Base-by-base conservation (phyloP, 2,797 vertebrate species). In the Phalanger gymnotis region DNA sequence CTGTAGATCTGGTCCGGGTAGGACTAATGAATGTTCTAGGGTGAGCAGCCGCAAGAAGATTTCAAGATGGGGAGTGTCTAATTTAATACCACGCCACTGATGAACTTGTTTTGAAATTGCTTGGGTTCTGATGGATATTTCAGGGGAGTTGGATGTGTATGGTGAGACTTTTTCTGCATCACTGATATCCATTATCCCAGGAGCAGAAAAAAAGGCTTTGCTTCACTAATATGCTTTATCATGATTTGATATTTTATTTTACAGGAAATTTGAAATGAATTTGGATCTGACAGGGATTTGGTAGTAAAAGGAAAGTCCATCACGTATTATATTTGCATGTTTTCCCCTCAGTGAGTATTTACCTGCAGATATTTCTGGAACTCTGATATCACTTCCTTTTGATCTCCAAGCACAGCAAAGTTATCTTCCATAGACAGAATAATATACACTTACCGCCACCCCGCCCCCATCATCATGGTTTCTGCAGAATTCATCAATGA, bases 311-410 rank as follows among this genome's bases (percentile, higher is more conserved):
- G 16, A 93, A 97, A 97, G 56, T 96, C 95, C 91, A 95, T 92
- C 94, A 97, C 90, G 87, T 93, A 96, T 97, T 89, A 52, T 92
- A 96, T 97, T 97, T 98, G 73, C 93, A 95, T 97, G 96, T 91
- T n/a, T 58, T 91, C 13, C 92, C 58, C 12, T 57, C 87, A 95
- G 3, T 73, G 34, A 14, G 90, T 97, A 96, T 96, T 97, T 97
- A 97, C 92, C 73, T 96, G 95, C 96, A 66, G 53, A 93, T 98
- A 94, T 47, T 93, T 34, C 51, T 95, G 81, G 89, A 94, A 91
- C 96, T 95, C 96, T 95, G 93, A 96, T 91, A 92, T 90, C 56
- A 96, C 52, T 96, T 92, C 55, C 90, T 93, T 97, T 98, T 94
- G 94, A 95, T 98, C 95, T 98, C 54, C 90, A 5, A 9, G 55